These are phyloP conservation scores for Rhinophrynus dorsalis DNA, from an alignment of 2,797 vertebrate species.

Conservation along the genomic window DNA sequence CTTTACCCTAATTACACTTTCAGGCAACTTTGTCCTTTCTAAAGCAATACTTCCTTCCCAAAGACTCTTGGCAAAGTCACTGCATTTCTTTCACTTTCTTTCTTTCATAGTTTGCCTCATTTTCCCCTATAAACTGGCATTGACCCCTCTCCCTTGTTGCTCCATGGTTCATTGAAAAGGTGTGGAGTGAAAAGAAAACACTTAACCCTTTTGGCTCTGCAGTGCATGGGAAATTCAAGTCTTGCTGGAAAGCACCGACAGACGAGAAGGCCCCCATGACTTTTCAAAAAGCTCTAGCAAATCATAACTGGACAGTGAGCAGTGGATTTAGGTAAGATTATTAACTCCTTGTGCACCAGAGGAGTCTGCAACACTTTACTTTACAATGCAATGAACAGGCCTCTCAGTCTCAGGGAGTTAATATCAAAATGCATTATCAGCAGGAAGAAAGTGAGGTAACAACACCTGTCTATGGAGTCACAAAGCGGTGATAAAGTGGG, in stretches of 20 bases:
- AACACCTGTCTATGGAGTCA: too few relatives aligned
- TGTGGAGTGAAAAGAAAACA: slow-evolving; percentile 3
- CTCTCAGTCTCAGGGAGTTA: too few relatives aligned
- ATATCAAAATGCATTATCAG: too few relatives aligned
- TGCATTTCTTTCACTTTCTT: background rate
- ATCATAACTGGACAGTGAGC: too few relatives aligned
- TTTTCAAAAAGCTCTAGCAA: too few relatives aligned
- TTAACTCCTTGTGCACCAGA: too few relatives aligned
- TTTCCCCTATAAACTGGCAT: slow-evolving; percentile 33
- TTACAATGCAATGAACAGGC: too few relatives aligned
- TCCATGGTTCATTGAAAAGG: slow-evolving; percentile 16
- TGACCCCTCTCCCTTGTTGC: slow-evolving; percentile 21
- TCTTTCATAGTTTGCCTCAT: slow-evolving; percentile 27
- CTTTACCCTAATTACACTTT: slow-evolving; percentile 61
- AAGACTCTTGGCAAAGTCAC: slow-evolving; percentile 31
- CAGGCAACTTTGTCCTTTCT: slow-evolving; percentile 52
- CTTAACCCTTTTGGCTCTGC: slow-evolving; percentile 30
- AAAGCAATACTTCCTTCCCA: slow-evolving; percentile 35
- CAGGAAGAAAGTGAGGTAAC: too few relatives aligned
- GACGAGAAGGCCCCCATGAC: background rate
- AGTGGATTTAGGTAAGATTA: too few relatives aligned
- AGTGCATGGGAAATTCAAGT: slow-evolving; percentile 7
- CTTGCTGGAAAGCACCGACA: slow-evolving; percentile 22
- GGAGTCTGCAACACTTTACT: too few relatives aligned
- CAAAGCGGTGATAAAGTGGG: too few relatives aligned